Base-by-base conservation (phyloP, 64 coral and sea anemone genomes). In the Actinia tenebrosa region DNA sequence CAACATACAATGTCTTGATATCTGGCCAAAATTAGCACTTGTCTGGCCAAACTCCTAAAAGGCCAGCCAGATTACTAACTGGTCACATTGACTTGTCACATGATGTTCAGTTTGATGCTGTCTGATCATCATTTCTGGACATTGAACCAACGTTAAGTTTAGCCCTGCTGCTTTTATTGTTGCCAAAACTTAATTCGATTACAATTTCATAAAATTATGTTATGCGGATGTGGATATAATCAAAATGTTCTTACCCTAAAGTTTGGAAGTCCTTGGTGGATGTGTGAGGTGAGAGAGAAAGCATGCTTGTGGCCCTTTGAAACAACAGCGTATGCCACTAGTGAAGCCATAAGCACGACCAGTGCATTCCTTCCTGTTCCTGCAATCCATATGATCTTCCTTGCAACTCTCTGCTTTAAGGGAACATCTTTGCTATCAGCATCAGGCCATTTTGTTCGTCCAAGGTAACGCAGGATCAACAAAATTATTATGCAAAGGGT, bases 351-450 rank as follows among this genome's bases (percentile, higher is more conserved):
- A 42, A 98, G 16, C 22, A 98, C 92, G 27, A 91, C 88, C n/a
- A 98, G 54, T n/a, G 92, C 91, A 87, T 98, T 98, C 56, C 95
- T 64, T 53, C 60, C 95, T 55, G 87, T 94, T 18, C 91, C 80
- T 37, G 88, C 86, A 66, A 89, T 26, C 95, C 95, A 98, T 58
- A 98, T 89, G 46, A 94, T 84, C 58, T 98, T 98, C 60, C 92
- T 91, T 27, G 84, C 87, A n/a, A 86, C 59, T 54, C 77, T 90
- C 86, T 98, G 89, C 18, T 61, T 91, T 43, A 25, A 83, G 22
- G 95, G 81, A 22, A 88, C 23, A 52, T 93, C 80, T 54, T 90
- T 64, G 58, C 87, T 78, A 13, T 75, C 20, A 15, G 75, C 84
- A 3, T 95, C 91, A 1, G 91, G 89, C 97, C 97, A 99, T n/a